A percentile compares a stretch with the other conserved stretches of the same genome.
Conservation (phyloP, 2,113 vertebrate species). For the Erythrolamprus reginae region DNA sequence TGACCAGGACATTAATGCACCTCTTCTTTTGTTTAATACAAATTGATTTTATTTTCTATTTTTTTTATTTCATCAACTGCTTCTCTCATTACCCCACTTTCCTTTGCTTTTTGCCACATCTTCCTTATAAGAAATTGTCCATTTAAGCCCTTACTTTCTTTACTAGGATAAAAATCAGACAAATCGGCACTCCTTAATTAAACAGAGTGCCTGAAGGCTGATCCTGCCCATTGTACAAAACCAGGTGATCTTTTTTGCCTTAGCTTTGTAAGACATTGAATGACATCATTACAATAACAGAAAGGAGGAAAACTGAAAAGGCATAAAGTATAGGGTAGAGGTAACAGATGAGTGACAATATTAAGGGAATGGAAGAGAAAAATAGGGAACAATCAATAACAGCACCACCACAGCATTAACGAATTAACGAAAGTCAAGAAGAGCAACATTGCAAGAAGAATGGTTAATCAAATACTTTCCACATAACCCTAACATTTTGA, state of each 20-base stretch:
- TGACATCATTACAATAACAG: neutral
- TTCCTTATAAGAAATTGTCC: neutral
- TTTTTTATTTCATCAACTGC: neutral
- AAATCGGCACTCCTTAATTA: neutral
- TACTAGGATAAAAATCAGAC: neutral
- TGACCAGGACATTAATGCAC: neutral
- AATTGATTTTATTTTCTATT: neutral
- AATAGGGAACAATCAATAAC: neutral
- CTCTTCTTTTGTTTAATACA: neutral
- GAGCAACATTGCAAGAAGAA: neutral
- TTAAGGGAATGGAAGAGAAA: neutral
- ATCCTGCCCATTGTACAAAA: neutral
- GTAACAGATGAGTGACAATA: neutral
- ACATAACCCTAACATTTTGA: neutral
- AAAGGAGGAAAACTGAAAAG: neutral
- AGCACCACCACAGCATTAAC: neutral
- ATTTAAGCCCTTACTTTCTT: neutral
- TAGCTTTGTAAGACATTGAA: neutral
- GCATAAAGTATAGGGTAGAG: neutral
- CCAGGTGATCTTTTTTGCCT: neutral
- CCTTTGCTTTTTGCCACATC: neutral
- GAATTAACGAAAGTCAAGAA: neutral
- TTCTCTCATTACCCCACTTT: neutral
- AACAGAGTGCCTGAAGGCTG: neutral
- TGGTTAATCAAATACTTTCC: neutral